phyloP scores from a whole-genome alignment of 2,113 vertebrate species.

The Ibidorhyncha struthersii region DNA sequence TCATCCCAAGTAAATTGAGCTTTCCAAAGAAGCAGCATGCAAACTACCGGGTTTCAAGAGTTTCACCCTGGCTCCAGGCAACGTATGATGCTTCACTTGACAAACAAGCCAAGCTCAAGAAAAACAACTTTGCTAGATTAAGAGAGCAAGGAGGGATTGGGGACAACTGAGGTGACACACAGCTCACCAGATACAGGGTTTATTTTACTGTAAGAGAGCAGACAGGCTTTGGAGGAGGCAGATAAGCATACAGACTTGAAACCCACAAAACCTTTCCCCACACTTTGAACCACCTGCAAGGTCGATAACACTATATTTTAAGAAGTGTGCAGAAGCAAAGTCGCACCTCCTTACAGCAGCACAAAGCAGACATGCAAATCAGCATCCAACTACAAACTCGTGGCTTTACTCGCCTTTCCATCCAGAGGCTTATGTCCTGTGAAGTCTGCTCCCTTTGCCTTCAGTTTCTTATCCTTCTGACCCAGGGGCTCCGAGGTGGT shows the following conservation, averaged over 20 bases:
- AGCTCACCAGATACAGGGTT: neutral
- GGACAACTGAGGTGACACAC: neutral
- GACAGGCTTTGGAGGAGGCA: neutral
- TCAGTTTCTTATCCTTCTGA: neutral
- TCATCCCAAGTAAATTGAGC: conserved; percentile 15
- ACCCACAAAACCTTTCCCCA: neutral
- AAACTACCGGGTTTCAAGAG: neutral
- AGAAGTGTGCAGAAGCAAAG: neutral
- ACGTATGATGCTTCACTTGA: neutral
- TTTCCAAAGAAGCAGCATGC: neutral
- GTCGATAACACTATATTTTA: neutral
- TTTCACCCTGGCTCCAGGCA: conserved; percentile 31
- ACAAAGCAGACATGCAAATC: neutral
- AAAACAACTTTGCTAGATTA: neutral
- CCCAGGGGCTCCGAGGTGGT: neutral
- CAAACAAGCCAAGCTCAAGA: conserved; percentile 23
- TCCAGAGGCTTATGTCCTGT: neutral
- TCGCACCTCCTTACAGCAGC: neutral
- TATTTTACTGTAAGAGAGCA: neutral
- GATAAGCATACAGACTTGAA: neutral
- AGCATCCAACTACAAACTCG: neutral
- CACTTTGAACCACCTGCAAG: neutral
- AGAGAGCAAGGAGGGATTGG: neutral
- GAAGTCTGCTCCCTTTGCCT: neutral
- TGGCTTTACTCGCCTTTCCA: neutral